Conservation (phyloP, 2,113 vertebrate species). For the Aspidoscelis tigris region DNA sequence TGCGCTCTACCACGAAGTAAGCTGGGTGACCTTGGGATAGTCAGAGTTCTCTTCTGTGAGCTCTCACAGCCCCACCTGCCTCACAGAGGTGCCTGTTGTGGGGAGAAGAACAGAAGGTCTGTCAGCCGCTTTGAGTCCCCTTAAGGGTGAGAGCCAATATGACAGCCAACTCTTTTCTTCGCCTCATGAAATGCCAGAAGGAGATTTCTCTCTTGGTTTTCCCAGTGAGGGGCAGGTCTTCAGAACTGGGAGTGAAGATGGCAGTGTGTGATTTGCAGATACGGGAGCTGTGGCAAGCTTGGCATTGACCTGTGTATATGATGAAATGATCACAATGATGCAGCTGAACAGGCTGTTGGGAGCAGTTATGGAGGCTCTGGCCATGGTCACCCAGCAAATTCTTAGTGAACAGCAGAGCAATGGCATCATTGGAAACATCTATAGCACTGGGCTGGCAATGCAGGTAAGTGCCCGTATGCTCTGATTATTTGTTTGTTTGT, state of each 20-base stretch:
- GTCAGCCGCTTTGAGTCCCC: no score
- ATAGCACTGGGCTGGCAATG: constrained; percentile 76
- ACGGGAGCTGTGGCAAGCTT: constrained; percentile 62
- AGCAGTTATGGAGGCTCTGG: not conserved
- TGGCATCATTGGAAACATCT: constrained; percentile 69
- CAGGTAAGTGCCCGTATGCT: constrained; percentile 61
- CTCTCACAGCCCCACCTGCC: no score
- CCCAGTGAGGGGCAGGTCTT: not conserved
- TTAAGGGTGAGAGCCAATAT: no score
- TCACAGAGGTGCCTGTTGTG: no score
- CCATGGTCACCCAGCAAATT: constrained; percentile 35
- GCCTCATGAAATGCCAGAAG: not conserved
- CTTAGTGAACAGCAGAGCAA: not conserved
- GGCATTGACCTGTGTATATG: constrained; percentile 63
- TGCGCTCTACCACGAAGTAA: no score
- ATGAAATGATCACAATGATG: not conserved
- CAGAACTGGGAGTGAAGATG: not conserved
- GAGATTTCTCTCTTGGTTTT: not conserved
- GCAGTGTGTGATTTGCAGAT: constrained; percentile 49
- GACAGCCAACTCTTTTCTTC: not conserved
- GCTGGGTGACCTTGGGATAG: no score
- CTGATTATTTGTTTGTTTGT: not conserved
- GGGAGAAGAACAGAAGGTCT: no score
- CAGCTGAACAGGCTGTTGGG: accelerated
- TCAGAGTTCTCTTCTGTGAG: no score